Evolutionary conservation across 1,140 invertebrate species (phyloP).

Genomic region (Drosophila insularis): DNA sequence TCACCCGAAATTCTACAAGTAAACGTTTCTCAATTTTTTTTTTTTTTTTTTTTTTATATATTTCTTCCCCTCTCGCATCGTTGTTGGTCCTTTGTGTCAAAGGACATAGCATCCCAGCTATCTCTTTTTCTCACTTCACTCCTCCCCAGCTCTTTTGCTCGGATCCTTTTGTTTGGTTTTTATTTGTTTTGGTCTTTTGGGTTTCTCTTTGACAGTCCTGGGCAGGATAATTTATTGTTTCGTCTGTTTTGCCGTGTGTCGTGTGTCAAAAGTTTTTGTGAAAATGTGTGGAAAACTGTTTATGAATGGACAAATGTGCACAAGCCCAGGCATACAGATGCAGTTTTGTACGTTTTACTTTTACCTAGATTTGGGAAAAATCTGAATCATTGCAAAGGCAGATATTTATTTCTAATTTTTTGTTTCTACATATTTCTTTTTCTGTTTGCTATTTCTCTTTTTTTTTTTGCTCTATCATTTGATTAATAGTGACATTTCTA

Average conservation of each 20-base stretch:
- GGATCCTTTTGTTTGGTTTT: slow-evolving; percentile 44
- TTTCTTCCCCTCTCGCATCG: slow-evolving; percentile 7
- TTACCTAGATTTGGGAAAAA: slow-evolving; percentile 42
- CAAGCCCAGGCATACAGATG: slow-evolving; percentile 17
- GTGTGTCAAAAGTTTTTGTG: slow-evolving; percentile 78
- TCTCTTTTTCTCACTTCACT: not conserved
- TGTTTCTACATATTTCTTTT: slow-evolving; percentile 67
- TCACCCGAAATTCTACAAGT: slow-evolving; percentile 69
- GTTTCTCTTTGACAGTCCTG: slow-evolving; percentile 48
- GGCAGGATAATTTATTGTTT: slow-evolving; percentile 73
- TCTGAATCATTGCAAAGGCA: slow-evolving; percentile 62
- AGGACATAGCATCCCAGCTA: slow-evolving; percentile 50
- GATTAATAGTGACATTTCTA: slow-evolving; percentile 64
- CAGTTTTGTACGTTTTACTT: slow-evolving; percentile 28
- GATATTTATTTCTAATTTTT: slow-evolving; percentile 61
- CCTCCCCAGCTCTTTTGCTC: slow-evolving; percentile 15
- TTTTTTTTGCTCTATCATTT: slow-evolving; percentile 51
- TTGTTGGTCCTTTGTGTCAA: slow-evolving; percentile 46
- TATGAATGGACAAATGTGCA: slow-evolving; percentile 65
- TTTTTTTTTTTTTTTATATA: slow-evolving; percentile 36
- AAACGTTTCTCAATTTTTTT: slow-evolving; percentile 63
- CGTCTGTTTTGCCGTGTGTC: slow-evolving; percentile 67
- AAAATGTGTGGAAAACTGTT: slow-evolving; percentile 68
- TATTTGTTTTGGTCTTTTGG: slow-evolving; percentile 70
- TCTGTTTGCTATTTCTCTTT: slow-evolving; percentile 54